Percentiles rank a stretch among this genome's conserved stretches.
Conservation (phyloP, 2,888 invertebrate species). For the Notodonta dromedarius region DNA sequence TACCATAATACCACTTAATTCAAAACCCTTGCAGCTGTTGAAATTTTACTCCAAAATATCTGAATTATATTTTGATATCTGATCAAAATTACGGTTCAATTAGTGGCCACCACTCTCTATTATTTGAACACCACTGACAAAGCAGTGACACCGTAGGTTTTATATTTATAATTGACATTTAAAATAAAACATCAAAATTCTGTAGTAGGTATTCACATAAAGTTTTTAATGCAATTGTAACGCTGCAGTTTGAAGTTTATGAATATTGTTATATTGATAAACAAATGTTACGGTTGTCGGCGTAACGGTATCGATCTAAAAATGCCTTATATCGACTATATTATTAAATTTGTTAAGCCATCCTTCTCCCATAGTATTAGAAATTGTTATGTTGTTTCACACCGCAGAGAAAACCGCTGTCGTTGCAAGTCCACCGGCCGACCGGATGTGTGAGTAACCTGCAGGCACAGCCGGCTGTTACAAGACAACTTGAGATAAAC, state of each 20-base stretch:
- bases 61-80: not conserved
- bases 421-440: constrained; percentile 2
- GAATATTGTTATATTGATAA: constrained; percentile 2
- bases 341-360: not conserved
- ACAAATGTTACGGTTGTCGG: not conserved
- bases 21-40: not conserved
- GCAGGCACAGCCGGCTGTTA: not conserved
- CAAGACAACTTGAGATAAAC: not conserved
- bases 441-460: not conserved
- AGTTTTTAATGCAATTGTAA: not conserved
- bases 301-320: not conserved
- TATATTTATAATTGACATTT: too few relatives aligned
- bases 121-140: too few relatives aligned
- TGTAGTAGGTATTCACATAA: too few relatives aligned
- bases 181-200: too few relatives aligned
- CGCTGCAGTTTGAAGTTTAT: not conserved
- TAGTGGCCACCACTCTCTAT: too few relatives aligned
- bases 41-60: not conserved
- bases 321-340: not conserved
- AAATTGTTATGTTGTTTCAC: not conserved
- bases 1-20: too few relatives aligned
- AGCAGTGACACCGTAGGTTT: too few relatives aligned
- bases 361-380: not conserved
- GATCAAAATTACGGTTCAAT: not conserved
- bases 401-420: not conserved